Evolutionary conservation across 1,140 invertebrate species (phyloP).

Genomic region (Agrypnia vestita): DNA sequence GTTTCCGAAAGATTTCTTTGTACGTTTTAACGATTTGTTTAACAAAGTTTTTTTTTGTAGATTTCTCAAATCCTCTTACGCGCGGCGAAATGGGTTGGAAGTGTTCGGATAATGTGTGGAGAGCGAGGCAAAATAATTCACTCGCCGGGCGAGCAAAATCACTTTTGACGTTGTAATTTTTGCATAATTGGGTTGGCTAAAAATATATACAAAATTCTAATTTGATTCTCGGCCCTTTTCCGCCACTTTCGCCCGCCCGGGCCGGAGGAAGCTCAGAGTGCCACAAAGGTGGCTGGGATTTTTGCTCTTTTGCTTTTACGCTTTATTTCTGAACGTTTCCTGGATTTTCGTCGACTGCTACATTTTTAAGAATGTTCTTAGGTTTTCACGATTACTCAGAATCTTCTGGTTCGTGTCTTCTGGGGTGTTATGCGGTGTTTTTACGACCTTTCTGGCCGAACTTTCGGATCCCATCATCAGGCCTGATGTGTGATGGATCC

Average conservation of each 20-base stretch:
- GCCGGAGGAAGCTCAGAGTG: background rate
- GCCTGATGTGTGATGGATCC: too few species aligned
- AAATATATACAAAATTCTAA: background rate
- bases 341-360: too few species aligned
- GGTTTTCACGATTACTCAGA: too few species aligned
- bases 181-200: constrained; percentile 24
- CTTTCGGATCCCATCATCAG: too few species aligned
- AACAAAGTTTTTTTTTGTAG: constrained; percentile 15
- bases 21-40: constrained; percentile 7
- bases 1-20: constrained; percentile 31
- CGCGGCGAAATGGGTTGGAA: background rate
- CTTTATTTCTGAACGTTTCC: too few species aligned
- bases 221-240: background rate
- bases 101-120: background rate
- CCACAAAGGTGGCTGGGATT: background rate
- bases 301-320: background rate
- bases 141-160: background rate
- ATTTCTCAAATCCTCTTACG: background rate
- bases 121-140: constrained; percentile 6
- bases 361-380: too few species aligned
- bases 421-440: too few species aligned
- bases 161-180: constrained; percentile 20
- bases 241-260: background rate
- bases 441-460: too few species aligned
- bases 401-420: too few species aligned